Evolutionary conservation across 1,140 invertebrate species (phyloP).

Genomic region (Musca domestica): DNA sequence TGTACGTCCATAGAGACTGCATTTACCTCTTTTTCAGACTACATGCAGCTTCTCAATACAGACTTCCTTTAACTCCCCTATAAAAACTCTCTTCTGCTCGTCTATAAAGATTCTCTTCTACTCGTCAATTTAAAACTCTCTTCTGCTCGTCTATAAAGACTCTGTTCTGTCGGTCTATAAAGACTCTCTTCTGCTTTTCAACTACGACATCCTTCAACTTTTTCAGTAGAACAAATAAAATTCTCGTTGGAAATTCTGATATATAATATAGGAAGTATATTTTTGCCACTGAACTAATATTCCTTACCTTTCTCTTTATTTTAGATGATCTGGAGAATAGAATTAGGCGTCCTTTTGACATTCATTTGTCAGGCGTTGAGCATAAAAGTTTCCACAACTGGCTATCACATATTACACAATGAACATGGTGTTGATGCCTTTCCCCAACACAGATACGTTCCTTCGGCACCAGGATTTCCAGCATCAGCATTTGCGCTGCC

Average conservation of each 20-base stretch:
- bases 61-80: too few species aligned
- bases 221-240: too few species aligned
- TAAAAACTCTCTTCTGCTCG: too few species aligned
- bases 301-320: neutral
- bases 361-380: neutral
- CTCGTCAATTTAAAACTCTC: too few species aligned
- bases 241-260: neutral
- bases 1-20: too few species aligned
- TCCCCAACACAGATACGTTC: neutral
- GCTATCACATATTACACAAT: conserved; percentile 46
- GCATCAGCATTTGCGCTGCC: neutral
- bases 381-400: conserved; percentile 38
- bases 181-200: too few species aligned
- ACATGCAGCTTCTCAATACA: too few species aligned
- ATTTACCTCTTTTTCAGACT: too few species aligned
- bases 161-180: too few species aligned
- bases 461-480: conserved; percentile 9
- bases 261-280: neutral
- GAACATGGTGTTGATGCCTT: conserved; percentile 17
- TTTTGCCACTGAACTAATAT: neutral
- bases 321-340: conserved; percentile 22
- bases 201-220: too few species aligned
- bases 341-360: neutral
- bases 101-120: too few species aligned
- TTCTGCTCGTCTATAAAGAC: too few species aligned